Evolutionary conservation across 2,888 invertebrate genomes (phyloP).

Genomic region (Clitarchus hookeri): DNA sequence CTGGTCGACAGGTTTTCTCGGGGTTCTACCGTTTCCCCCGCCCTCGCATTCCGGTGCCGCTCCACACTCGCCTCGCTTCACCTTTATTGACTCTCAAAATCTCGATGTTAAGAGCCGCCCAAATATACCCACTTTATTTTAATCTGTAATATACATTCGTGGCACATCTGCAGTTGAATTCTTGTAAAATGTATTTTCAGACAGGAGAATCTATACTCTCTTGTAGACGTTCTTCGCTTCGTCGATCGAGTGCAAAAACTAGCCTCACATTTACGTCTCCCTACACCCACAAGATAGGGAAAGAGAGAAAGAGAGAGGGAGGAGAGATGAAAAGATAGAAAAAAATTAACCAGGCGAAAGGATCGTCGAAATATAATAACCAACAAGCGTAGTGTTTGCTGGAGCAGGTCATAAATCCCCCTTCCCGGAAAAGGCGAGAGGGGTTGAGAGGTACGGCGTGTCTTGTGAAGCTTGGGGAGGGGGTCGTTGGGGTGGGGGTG

Average conservation of each 20-base stretch:
- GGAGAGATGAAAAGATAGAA: not conserved
- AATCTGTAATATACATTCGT: no score
- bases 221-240: not conserved
- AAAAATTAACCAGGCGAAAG: not conserved
- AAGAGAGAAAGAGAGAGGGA: not conserved
- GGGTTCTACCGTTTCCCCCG: no score
- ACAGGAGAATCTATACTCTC: no score
- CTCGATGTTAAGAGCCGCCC: no score
- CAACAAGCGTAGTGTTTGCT: constrained; percentile 8
- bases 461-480: not conserved
- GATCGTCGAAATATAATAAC: constrained; percentile 2
- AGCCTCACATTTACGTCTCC: not conserved
- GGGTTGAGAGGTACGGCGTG: not conserved
- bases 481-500: not conserved
- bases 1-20: no score
- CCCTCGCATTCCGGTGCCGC: no score
- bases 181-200: no score
- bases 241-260: not conserved
- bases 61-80: no score
- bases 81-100: no score
- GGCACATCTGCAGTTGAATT: no score
- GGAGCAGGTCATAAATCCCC: constrained; percentile 5
- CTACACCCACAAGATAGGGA: not conserved
- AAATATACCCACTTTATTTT: no score
- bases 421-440: not conserved